Evolutionary conservation across 2,113 vertebrate species (phyloP).

Genomic region (Psittacus erithacus): DNA sequence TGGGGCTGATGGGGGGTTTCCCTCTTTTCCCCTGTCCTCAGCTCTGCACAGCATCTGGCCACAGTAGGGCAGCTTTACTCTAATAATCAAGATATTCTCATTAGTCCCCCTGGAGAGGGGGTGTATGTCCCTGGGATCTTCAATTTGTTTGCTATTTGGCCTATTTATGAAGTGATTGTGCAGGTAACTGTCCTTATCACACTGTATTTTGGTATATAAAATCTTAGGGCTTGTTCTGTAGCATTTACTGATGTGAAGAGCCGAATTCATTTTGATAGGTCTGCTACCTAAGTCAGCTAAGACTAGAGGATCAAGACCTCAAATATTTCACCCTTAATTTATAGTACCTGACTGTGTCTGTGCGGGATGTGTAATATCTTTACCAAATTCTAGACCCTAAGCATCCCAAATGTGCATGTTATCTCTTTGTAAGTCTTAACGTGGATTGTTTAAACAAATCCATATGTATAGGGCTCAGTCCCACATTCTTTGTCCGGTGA

Average conservation of each 20-base stretch:
- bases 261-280: background rate
- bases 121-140: background rate
- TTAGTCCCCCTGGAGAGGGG: background rate
- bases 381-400: slow-evolving; percentile 42
- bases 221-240: background rate
- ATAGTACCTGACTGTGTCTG: slow-evolving; percentile 23
- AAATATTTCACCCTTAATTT: slow-evolving; percentile 52
- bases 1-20: background rate
- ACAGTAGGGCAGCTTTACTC: background rate
- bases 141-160: background rate
- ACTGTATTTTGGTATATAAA: background rate
- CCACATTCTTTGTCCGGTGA: slow-evolving; percentile 30
- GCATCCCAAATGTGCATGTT: slow-evolving; percentile 52
- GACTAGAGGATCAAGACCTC: slow-evolving; percentile 48
- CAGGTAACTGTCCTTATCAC: background rate
- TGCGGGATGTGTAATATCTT: slow-evolving; percentile 15
- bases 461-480: slow-evolving; percentile 41
- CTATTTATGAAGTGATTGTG: background rate
- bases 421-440: slow-evolving; percentile 27
- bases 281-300: slow-evolving; percentile 18
- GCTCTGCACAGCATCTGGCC: background rate
- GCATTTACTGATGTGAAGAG: background rate
- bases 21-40: accelerated
- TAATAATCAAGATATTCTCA: background rate
- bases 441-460: slow-evolving; percentile 56